phyloP scores from a whole-genome alignment of 2,797 vertebrate genomes.

The Tragelaphus oryx region DNA sequence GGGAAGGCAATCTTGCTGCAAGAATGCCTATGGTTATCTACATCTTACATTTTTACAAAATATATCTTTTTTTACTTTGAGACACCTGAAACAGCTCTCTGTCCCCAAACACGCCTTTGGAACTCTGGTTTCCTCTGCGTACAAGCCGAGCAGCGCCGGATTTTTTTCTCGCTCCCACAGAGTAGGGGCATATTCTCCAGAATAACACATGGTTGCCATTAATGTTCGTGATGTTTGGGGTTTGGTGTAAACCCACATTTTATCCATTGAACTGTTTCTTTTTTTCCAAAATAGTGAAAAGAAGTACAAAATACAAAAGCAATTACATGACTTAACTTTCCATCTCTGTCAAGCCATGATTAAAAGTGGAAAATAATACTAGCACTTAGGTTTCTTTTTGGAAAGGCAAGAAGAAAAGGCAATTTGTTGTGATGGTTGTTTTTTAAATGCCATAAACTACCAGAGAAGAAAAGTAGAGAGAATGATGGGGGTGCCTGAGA shows the following conservation, averaged over 20 bases:
- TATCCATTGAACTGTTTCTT: conserved; percentile 51
- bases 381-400: conserved; percentile 44
- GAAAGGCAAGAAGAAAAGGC: conserved; percentile 56
- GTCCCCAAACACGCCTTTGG: neutral
- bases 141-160: neutral
- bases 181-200: conserved; percentile 45
- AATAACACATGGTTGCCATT: conserved; percentile 68
- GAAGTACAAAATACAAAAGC: conserved; percentile 58
- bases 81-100: neutral
- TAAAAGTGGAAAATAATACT: conserved; percentile 65
- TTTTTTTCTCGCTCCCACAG: neutral
- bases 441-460: neutral
- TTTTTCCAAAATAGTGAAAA: conserved; percentile 59
- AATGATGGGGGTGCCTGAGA: neutral
- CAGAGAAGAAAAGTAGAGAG: neutral
- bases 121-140: neutral
- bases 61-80: neutral
- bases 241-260: conserved; percentile 64
- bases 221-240: conserved; percentile 68
- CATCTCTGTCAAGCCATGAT: conserved; percentile 69
- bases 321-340: conserved; percentile 63
- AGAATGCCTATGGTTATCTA: neutral
- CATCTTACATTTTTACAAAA: neutral
- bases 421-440: conserved; percentile 31
- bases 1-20: neutral